Percentiles rank a stretch among this genome's conserved stretches.
These are phyloP conservation scores for Cordilura impudica DNA, from an alignment of 2,888 invertebrate species.

Conservation along the genomic window DNA sequence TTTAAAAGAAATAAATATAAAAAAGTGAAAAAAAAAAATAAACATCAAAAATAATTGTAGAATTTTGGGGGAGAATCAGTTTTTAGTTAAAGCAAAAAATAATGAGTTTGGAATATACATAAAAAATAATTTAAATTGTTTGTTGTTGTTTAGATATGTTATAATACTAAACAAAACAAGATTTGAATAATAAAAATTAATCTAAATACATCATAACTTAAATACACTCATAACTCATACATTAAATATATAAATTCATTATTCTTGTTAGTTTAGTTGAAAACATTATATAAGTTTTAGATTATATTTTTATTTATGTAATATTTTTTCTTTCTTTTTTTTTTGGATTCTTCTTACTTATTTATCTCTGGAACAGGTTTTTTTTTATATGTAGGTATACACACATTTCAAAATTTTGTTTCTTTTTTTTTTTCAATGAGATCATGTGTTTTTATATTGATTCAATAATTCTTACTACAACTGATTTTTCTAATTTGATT, in stretches of 20 bases:
- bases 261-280: no score
- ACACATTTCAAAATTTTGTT: not conserved
- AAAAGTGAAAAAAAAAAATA: not conserved
- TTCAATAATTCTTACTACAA: not conserved
- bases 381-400: no score
- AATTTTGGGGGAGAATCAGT: slow-evolving; percentile 41
- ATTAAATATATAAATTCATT: no score
- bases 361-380: not conserved
- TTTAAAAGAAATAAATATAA: not conserved
- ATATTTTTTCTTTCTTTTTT: not conserved
- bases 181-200: not conserved
- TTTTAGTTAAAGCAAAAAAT: not conserved
- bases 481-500: not conserved
- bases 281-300: not conserved
- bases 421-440: not conserved
- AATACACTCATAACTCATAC: no score
- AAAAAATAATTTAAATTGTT: not conserved
- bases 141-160: not conserved
- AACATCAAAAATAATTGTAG: not conserved
- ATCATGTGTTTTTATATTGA: not conserved
- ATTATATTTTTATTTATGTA: not conserved
- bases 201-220: no score
- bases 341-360: not conserved
- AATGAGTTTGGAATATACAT: not conserved
- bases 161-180: not conserved